Base-by-base conservation (phyloP, 1,140 invertebrate species). In the Choristoneura fumiferana region DNA sequence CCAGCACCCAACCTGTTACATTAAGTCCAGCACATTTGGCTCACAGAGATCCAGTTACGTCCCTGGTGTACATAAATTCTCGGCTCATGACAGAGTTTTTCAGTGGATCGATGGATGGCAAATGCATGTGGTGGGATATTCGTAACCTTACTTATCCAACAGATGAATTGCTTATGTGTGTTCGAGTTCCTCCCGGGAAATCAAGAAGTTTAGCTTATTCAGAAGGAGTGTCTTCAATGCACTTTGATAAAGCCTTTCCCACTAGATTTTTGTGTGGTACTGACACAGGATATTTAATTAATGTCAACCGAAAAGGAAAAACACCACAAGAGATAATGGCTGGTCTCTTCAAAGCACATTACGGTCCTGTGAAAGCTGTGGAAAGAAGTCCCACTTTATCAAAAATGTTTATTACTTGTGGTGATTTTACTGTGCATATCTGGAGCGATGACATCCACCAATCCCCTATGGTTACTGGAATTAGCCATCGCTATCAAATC, bases 361-460 rank as follows among this genome's bases (percentile, higher is more conserved):
- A 92, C 60, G 96, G 96, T 0, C 95, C 96, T 1, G 93, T 98
- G 0, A 92, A 95, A 53, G 91, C 93, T 5, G 85, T 97, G 0
- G 92, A 96, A 72, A 91, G 96, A 62, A 97, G 97, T 91, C 95
- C 96, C 15, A 94, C 93, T 49, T 96, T 95, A 78, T 91, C 95
- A 0, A 96, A 96, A 81, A 96, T 97, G 84, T 97, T 98, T 80
- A 88, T 98, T 8, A 95, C 95, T n/a, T 93, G 96, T 54, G 96
- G 96, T 0, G 96, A 97, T 84, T 97, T 95, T 94, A 95, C 93
- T 1, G 93, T 94, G 0, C 92, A 95, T 76, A 93, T 98, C 66
- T 97, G 95, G 95, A 94, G 95, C 1, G 96, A 98, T 80, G 96
- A 98, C 77, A 93, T 95, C 65, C 92, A 92, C 68, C 94, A 95